phyloP scores from a whole-genome alignment of 2,888 invertebrate species.

The Venustoraphidia nigricollis region DNA sequence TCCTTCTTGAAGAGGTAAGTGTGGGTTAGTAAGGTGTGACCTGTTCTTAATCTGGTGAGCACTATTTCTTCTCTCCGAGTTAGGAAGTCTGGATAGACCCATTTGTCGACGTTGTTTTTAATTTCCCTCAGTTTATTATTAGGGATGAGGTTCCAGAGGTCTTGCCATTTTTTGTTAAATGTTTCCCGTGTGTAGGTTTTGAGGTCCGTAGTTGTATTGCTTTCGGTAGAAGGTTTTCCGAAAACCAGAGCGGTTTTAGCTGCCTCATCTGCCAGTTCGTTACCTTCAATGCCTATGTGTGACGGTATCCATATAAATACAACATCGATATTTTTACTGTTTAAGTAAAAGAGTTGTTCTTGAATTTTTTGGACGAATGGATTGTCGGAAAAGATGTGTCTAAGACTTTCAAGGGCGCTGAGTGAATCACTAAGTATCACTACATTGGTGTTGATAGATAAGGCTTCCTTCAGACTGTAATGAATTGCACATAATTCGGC shows the following conservation, averaged over 20 bases:
- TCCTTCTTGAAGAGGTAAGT: not conserved
- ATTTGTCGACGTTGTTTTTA: not conserved
- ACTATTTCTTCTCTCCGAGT: not conserved
- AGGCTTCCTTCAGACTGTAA: too few relatives aligned
- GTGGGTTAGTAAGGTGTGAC: not conserved
- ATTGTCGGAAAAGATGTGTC: too few relatives aligned
- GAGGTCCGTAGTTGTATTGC: not conserved
- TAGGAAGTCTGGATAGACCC: not conserved
- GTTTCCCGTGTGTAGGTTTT: not conserved
- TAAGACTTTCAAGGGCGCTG: too few relatives aligned
- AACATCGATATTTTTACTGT: not conserved
- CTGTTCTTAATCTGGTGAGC: slow-evolving; percentile 1
- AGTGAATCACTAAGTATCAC: too few relatives aligned
- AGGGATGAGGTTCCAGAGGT: not conserved
- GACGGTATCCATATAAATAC: not conserved
- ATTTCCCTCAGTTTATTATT: not conserved
- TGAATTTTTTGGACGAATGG: too few relatives aligned
- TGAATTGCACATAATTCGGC: too few relatives aligned
- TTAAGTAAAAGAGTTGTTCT: too few relatives aligned
- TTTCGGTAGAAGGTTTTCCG: not conserved
- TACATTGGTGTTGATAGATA: too few relatives aligned
- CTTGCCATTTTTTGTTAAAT: not conserved
- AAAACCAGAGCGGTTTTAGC: not conserved
- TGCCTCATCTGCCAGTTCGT: not conserved
- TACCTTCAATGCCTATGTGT: not conserved